Conservation (phyloP, 2,888 invertebrate species). For the Mimumesa dahlbomi region DNA sequence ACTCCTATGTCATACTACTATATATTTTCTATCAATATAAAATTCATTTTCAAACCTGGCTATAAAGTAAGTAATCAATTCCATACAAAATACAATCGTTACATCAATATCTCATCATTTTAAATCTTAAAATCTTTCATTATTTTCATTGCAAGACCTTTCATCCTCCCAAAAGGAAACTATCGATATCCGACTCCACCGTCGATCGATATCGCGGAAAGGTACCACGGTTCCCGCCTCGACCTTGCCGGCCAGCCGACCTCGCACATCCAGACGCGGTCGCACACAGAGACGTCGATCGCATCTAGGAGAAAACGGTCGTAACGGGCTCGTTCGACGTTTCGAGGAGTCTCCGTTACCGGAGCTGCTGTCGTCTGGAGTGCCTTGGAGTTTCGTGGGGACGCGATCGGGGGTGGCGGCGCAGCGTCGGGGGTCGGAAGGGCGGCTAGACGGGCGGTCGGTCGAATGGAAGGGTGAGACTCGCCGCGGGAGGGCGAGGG, state of each 20-base stretch:
- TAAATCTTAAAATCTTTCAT: too few species aligned
- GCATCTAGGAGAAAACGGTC: constrained; percentile 51
- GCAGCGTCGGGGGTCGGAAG: constrained; percentile 47
- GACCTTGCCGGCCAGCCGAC: constrained; percentile 48
- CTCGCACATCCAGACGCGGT: background rate
- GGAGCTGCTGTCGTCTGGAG: constrained; percentile 62
- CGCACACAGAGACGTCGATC: constrained; percentile 27
- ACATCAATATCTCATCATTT: too few species aligned
- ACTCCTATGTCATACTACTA: too few species aligned
- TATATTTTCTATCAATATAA: too few species aligned
- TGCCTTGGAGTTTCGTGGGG: constrained; percentile 61
- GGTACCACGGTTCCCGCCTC: constrained; percentile 32
- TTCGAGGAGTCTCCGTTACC: constrained; percentile 57
- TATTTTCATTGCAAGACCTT: too few species aligned
- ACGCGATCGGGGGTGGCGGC: constrained; percentile 51
- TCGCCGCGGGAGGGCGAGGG: constrained; percentile 7
- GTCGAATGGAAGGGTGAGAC: constrained; percentile 53
- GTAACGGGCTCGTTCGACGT: constrained; percentile 57
- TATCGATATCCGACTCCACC: constrained; percentile 4
- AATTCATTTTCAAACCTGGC: too few species aligned
- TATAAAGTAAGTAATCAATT: too few species aligned
- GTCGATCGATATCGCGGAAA: constrained; percentile 43
- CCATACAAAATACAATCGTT: too few species aligned
- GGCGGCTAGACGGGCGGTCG: constrained; percentile 58
- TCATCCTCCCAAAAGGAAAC: too few species aligned